These are phyloP conservation scores for Asteroscopus sphinx DNA, from an alignment of 2,888 invertebrate species.

Conservation along the genomic window DNA sequence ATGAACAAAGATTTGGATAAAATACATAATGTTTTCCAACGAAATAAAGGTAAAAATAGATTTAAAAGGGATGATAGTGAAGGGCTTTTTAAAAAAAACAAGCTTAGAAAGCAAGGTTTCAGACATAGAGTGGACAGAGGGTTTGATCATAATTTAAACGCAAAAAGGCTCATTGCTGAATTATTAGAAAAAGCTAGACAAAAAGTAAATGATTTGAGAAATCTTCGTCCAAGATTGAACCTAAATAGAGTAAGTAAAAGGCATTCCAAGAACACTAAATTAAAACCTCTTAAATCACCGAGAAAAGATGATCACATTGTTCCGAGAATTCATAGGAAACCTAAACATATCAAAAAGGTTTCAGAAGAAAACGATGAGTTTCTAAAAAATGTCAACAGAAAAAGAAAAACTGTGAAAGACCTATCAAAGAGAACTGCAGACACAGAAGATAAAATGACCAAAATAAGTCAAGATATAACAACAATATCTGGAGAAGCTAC, in stretches of 20 bases:
- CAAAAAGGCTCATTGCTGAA: slow-evolving; percentile 58
- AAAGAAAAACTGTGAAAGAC: slow-evolving; percentile 25
- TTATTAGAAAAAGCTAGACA: slow-evolving; percentile 57
- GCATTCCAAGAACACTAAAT: slow-evolving; percentile 47
- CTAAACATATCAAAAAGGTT: slow-evolving; percentile 35
- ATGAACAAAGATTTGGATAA: slow-evolving; percentile 71
- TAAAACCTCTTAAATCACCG: slow-evolving; percentile 12
- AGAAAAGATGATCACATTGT: slow-evolving; percentile 12
- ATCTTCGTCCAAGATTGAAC: slow-evolving; percentile 40
- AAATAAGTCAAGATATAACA: slow-evolving; percentile 17
- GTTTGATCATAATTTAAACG: slow-evolving; percentile 55
- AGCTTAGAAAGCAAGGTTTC: slow-evolving; percentile 50
- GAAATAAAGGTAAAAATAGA: slow-evolving; percentile 53
- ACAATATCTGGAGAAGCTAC: slow-evolving; percentile 37
- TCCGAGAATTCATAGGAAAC: slow-evolving; percentile 37
- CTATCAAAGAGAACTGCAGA: slow-evolving; percentile 15
- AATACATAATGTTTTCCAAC: slow-evolving; percentile 61
- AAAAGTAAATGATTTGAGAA: slow-evolving; percentile 37
- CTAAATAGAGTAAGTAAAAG: slow-evolving; percentile 49
- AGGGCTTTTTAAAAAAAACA: slow-evolving; percentile 42
- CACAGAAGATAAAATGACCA: slow-evolving; percentile 17
- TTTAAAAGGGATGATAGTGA: slow-evolving; percentile 64
- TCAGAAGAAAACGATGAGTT: slow-evolving; percentile 38
- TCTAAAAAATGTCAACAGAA: slow-evolving; percentile 30
- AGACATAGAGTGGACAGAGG: slow-evolving; percentile 41